Conservation (phyloP, 2,888 invertebrate genomes). For the Palloptera scutellata region DNA sequence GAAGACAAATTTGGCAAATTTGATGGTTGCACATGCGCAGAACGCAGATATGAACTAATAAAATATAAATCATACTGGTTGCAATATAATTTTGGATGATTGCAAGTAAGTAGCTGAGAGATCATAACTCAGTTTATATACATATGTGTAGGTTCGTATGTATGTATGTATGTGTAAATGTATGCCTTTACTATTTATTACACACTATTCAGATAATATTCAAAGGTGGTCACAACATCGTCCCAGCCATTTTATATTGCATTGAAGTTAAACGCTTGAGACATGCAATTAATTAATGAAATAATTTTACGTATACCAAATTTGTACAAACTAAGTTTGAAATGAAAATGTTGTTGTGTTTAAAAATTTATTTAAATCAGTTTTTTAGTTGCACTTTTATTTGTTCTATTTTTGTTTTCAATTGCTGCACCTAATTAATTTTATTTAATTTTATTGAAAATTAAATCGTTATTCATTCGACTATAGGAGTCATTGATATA, state of each 20-base stretch:
- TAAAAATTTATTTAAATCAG: slow-evolving; percentile 7
- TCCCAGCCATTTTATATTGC: background rate
- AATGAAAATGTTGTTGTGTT: slow-evolving; percentile 1
- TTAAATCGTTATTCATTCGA: background rate
- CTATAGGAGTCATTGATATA: background rate
- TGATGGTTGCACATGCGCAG: slow-evolving; percentile 39
- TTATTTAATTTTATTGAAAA: background rate
- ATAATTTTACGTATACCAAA: slow-evolving; percentile 17
- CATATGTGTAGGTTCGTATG: too few relatives aligned
- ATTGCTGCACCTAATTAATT: background rate
- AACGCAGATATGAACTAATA: slow-evolving; percentile 32
- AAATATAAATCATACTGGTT: slow-evolving; percentile 11
- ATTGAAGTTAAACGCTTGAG: slow-evolving; percentile 20
- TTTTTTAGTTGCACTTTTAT: background rate
- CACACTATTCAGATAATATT: slow-evolving; percentile 15
- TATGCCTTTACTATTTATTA: background rate
- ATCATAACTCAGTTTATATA: too few relatives aligned
- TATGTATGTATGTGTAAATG: too few relatives aligned
- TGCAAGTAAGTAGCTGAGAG: too few relatives aligned
- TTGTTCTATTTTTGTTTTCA: slow-evolving; percentile 2
- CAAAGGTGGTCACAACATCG: slow-evolving; percentile 29
- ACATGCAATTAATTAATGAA: slow-evolving; percentile 34
- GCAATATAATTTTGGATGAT: background rate
- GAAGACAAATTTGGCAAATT: slow-evolving; percentile 46
- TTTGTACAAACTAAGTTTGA: slow-evolving; percentile 1